phyloP scores from a whole-genome alignment of 2,113 vertebrate genomes.

The Aepyceros melampus region DNA sequence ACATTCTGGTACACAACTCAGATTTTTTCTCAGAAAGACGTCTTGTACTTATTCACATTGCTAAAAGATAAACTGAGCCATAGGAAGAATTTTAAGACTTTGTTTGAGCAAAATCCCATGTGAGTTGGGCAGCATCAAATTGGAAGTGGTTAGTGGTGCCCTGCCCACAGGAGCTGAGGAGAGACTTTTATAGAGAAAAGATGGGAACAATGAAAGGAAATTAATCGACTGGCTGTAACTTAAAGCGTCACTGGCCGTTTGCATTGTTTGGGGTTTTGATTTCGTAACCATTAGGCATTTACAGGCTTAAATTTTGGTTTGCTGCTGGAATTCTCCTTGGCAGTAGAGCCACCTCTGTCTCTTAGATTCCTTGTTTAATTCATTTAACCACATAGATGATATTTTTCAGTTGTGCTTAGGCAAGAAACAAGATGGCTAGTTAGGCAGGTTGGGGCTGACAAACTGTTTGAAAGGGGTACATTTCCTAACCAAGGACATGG shows the following conservation, averaged over 20 bases:
- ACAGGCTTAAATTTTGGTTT: not conserved
- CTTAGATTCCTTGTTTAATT: not conserved
- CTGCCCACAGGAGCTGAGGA: not conserved
- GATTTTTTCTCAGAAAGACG: not conserved
- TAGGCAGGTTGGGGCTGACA: not conserved
- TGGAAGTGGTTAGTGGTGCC: not conserved
- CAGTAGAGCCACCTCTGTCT: not conserved
- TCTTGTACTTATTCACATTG: not conserved
- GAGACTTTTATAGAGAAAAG: not conserved
- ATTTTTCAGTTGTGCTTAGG: not conserved
- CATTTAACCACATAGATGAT: not conserved
- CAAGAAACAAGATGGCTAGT: not conserved
- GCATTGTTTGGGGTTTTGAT: not conserved
- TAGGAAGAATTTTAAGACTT: not conserved
- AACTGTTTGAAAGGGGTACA: not conserved
- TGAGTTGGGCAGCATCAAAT: not conserved
- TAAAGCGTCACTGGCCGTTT: not conserved
- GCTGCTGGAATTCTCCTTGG: not conserved
- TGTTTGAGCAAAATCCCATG: not conserved
- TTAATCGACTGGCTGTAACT: not conserved
- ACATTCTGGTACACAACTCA: not conserved
- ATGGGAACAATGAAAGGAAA: not conserved
- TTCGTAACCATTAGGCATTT: not conserved
- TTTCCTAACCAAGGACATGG: not conserved
- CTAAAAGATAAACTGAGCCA: not conserved